phyloP scores from a whole-genome alignment of 2,888 invertebrate species.

The Oeneis ivallda region DNA sequence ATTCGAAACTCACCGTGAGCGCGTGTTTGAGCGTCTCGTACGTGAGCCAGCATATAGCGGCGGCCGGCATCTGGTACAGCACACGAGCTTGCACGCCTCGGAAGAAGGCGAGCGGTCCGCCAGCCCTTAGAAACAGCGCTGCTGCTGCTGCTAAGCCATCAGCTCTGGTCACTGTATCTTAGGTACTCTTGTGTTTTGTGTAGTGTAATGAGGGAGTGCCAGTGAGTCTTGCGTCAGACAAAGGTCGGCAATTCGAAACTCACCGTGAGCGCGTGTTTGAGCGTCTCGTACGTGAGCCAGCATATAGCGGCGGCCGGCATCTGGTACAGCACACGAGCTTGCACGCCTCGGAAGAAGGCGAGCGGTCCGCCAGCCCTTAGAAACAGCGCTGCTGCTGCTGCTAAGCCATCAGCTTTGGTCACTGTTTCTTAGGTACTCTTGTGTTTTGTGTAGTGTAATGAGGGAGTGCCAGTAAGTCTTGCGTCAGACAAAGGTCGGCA shows the following conservation, averaged over 20 bases:
- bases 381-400: slow-evolving; percentile 84
- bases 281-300: slow-evolving; percentile 99
- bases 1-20: slow-evolving; percentile 49
- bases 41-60: slow-evolving; percentile 99
- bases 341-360: slow-evolving; percentile 93
- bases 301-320: slow-evolving; percentile 99
- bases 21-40: slow-evolving; percentile 95
- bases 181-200: no score
- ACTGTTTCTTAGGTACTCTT: slow-evolving; percentile 48
- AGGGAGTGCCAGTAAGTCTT: no score
- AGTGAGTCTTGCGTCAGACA: slow-evolving; percentile 15
- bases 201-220: no score
- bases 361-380: slow-evolving; percentile 84
- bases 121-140: slow-evolving; percentile 55
- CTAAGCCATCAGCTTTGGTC: slow-evolving; percentile 87
- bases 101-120: slow-evolving; percentile 92
- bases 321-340: slow-evolving; percentile 95
- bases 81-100: slow-evolving; percentile 93
- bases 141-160: not conserved
- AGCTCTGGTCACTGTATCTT: slow-evolving; percentile 41
- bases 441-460: not conserved
- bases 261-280: slow-evolving; percentile 84
- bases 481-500: slow-evolving; percentile 42
- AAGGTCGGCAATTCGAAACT: slow-evolving; percentile 24
- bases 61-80: slow-evolving; percentile 98